Conservation (phyloP, 1,140 invertebrate genomes). For the Subanguina moxae region DNA sequence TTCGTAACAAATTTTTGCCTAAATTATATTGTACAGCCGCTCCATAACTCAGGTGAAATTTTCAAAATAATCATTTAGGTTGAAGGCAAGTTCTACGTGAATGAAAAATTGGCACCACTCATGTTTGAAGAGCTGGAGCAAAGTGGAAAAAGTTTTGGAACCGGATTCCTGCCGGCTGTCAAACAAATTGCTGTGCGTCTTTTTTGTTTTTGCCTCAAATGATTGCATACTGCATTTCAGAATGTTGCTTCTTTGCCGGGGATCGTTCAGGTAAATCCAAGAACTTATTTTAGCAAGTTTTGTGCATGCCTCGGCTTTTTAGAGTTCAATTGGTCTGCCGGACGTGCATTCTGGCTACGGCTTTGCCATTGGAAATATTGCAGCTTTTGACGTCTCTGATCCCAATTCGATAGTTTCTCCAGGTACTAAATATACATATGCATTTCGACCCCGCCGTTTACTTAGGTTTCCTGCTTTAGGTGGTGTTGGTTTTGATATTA, state of each 20-base stretch:
- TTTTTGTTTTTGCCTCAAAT: no score
- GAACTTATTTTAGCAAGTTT: conserved; percentile 61
- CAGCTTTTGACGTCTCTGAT: conserved; percentile 93
- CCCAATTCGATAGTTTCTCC: conserved; percentile 91
- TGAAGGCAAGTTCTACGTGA: conserved; percentile 97
- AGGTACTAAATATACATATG: conserved; percentile 59
- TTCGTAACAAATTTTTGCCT: no score
- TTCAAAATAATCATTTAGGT: conserved; percentile 65
- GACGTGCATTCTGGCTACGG: conserved; percentile 98
- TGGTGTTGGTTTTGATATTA: conserved; percentile 98
- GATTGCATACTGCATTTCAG: conserved; percentile 55
- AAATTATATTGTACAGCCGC: no score
- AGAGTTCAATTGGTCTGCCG: conserved; percentile 75
- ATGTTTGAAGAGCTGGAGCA: conserved; percentile 96
- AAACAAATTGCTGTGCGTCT: conserved; percentile 78
- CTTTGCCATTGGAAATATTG: conserved; percentile 99
- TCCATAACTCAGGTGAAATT: no score
- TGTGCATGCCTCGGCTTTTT: conserved; percentile 24
- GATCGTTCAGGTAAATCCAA: conserved; percentile 73
- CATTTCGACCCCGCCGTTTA: no score
- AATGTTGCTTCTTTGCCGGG: conserved; percentile 98
- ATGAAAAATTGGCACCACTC: conserved; percentile 81
- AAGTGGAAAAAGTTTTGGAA: conserved; percentile 68
- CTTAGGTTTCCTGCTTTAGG: conserved; percentile 58
- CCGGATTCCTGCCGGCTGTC: conserved; percentile 93